phyloP scores from a whole-genome alignment of 92 coral and sea anemone species.

The Muricea muricata region DNA sequence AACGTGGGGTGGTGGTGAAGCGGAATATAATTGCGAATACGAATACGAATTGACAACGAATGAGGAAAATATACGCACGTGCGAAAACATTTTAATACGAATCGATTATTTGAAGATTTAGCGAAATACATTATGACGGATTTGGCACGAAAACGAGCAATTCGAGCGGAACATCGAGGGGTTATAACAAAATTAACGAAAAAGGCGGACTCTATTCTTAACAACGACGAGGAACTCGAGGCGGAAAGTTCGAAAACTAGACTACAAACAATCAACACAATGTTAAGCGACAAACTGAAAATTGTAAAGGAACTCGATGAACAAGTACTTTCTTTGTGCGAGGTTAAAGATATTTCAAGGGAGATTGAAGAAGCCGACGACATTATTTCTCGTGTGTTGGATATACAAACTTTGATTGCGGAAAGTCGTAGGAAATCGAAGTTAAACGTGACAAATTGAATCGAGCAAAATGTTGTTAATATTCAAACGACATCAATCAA shows the following conservation, averaged over 20 bases:
- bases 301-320: conserved; percentile 36
- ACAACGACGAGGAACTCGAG: not conserved
- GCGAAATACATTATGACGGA: not conserved
- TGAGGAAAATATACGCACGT: too few species aligned
- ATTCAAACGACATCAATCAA: not conserved
- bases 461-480: too few species aligned
- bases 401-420: not conserved
- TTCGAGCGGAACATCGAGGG: not conserved
- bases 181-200: too few species aligned
- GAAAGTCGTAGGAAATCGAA: not conserved
- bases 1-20: not conserved
- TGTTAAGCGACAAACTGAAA: conserved; percentile 7
- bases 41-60: not conserved
- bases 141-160: not conserved
- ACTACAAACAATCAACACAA: not conserved
- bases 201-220: not conserved
- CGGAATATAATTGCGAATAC: not conserved
- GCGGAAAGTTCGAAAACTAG: conserved; percentile 1
- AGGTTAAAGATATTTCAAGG: conserved; percentile 32
- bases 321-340: conserved; percentile 21
- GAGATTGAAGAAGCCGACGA: conserved; percentile 43
- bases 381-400: not conserved
- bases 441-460: not conserved
- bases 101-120: too few species aligned
- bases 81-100: too few species aligned